A percentile compares a stretch with the other conserved stretches of the same genome.
Evolutionary conservation across 2,888 invertebrate genomes (phyloP).

Genomic region (Oscheius myriophilus): DNA sequence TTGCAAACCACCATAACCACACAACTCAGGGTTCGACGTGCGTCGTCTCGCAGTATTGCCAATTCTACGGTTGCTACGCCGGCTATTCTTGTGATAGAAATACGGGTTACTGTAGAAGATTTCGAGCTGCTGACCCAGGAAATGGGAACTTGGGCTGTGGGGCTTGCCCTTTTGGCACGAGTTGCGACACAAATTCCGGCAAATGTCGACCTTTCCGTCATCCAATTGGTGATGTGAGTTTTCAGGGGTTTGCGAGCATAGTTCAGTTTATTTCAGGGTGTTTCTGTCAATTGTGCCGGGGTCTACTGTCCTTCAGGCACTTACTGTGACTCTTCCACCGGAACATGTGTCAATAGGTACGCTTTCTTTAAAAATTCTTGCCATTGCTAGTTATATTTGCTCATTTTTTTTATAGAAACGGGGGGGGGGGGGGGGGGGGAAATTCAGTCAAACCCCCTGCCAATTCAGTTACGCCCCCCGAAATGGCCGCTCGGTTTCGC

Average conservation of each 20-base stretch:
- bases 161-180: constrained; percentile 12
- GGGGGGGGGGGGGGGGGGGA: no score
- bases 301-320: constrained; percentile 17
- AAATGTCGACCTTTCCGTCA: constrained; percentile 17
- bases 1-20: background rate
- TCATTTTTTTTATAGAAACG: no score
- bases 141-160: constrained; percentile 10
- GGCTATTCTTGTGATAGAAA: constrained; percentile 20
- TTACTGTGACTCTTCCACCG: constrained; percentile 10
- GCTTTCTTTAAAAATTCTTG: no score
- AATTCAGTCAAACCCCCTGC: no score
- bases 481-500: no score
- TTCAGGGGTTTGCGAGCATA: background rate
- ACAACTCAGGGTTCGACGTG: no score
- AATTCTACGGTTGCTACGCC: constrained; percentile 10
- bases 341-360: background rate
- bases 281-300: constrained; percentile 13
- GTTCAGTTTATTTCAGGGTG: constrained; percentile 4
- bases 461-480: no score
- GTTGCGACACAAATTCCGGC: constrained; percentile 14
- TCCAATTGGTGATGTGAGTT: constrained; percentile 6
- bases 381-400: no score
- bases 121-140: constrained; percentile 10
- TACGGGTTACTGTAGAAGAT: constrained; percentile 16
- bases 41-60: constrained; percentile 4